Base-by-base conservation (phyloP, 2,113 vertebrate species). In the Actenoides hombroni region DNA sequence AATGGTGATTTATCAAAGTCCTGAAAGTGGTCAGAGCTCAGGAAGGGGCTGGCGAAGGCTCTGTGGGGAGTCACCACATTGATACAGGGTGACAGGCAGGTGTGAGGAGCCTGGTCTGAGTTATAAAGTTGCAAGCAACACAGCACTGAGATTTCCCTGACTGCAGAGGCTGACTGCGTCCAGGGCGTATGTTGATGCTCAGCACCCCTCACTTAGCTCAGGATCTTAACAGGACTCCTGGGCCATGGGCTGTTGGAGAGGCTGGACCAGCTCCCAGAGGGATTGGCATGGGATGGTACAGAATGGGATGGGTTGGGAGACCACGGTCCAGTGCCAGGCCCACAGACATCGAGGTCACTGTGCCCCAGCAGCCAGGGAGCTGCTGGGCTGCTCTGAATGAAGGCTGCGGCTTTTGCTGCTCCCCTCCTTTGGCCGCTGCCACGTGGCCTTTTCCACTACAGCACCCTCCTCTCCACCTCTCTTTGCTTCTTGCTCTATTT, bases 361-460 rank as follows among this genome's bases (percentile, higher is more conserved):
- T 56, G 78, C 6, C 70, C 83, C 79, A 16, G 44, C 56, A 92
- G 59, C 59, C 5, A 0, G 15, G 46, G 24, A 37, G 75, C 35
- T 8, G 13, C 14, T 0, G 9, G 39, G 59, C 31, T 88, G 92
- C 60, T 77, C 80, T 10, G 28, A 31, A 17, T 2, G 4, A 29
- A 8, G 46, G 64, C 46, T 75, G 88, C 0, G 0, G 33, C 75
- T 83, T 77, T 60, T 64, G 10, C 33, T 1, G 0, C 71, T 83
- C 61, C 57, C 35, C 26, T 76, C 9, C 91, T 39, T 3, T 29
- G 78, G 17, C 57, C 1, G 6, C 89, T 96, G 98, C 98, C 98
- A 98, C 98, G 98, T 97, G 91, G 93, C 95, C 60, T 37, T 40
- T 88, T 80, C 96, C 94, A 90, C 92, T 90, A 76, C 82, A 46